phyloP scores from a whole-genome alignment of 1,140 invertebrate genomes.

The Cryptotermes secundus region DNA sequence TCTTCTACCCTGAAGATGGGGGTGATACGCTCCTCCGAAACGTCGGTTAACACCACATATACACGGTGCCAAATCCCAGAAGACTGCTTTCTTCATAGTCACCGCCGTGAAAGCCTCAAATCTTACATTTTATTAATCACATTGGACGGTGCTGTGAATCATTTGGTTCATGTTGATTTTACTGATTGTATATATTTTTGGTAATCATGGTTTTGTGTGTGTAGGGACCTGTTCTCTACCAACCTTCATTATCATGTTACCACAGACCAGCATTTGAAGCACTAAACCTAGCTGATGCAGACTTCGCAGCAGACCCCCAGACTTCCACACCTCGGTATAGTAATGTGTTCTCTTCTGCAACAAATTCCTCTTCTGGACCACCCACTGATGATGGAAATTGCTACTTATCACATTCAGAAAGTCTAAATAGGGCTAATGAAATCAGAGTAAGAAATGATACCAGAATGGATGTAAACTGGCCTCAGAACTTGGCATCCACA shows the following conservation, averaged over 20 bases:
- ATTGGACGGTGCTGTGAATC: no score
- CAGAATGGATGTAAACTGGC: background rate
- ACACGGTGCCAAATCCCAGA: no score
- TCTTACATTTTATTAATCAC: no score
- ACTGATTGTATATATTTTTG: background rate
- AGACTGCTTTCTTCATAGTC: no score
- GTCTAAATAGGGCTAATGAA: background rate
- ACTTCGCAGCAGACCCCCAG: slow-evolving; percentile 41
- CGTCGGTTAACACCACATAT: no score
- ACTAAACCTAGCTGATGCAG: slow-evolving; percentile 45
- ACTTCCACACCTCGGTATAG: slow-evolving; percentile 11
- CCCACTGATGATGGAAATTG: background rate
- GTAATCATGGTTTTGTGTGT: background rate
- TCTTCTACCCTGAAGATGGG: no score
- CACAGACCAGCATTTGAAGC: slow-evolving; percentile 43
- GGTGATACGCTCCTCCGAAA: no score
- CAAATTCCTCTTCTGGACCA: slow-evolving; percentile 6
- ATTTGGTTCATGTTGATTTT: no score
- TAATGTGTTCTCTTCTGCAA: background rate
- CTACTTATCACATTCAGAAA: no score
- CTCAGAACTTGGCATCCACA: background rate
- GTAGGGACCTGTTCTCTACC: background rate
- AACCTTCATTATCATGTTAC: slow-evolving; percentile 36
- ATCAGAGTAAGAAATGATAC: background rate
- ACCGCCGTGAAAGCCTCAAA: no score